These are phyloP conservation scores for Penelope pileata DNA, from an alignment of 2,113 vertebrate species.

Conservation along the genomic window DNA sequence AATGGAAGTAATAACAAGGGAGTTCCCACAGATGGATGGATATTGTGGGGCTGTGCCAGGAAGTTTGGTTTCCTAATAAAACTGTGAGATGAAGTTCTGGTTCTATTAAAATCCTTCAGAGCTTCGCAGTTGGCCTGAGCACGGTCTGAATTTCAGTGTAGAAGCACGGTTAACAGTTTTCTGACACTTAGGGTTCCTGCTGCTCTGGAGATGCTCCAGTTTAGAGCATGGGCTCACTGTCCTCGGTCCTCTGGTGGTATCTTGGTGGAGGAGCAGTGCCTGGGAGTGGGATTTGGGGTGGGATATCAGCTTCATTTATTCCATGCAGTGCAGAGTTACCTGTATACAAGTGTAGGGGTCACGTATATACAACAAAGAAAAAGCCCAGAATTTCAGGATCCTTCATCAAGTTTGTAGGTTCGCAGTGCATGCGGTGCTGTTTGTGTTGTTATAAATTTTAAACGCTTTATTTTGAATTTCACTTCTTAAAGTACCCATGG, in stretches of 20 bases:
- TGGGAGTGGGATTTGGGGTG: not conserved
- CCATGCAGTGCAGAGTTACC: not conserved
- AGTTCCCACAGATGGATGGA: constrained; percentile 53
- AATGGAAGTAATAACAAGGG: constrained; percentile 49
- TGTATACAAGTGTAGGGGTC: not conserved
- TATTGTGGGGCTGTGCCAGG: constrained; percentile 20
- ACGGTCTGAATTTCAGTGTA: not conserved
- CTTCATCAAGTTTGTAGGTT: not conserved
- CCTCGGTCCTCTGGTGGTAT: fast-evolving
- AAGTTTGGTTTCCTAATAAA: constrained; percentile 40
- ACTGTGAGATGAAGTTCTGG: not conserved
- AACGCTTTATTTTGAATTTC: not conserved
- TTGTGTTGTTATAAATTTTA: not conserved
- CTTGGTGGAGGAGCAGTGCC: not conserved
- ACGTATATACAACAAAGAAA: not conserved
- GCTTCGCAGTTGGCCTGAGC: not conserved
- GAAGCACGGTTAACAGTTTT: not conserved
- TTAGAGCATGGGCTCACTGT: not conserved
- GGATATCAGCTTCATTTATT: not conserved
- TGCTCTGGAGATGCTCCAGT: not conserved
- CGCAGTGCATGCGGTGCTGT: fast-evolving
- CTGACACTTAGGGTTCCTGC: not conserved
- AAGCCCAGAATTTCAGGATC: not conserved
- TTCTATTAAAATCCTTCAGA: not conserved
- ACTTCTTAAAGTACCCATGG: not conserved